These are phyloP conservation scores for Lithobates sylvaticus DNA, from an alignment of 2,797 vertebrate genomes.

Conservation along the genomic window DNA sequence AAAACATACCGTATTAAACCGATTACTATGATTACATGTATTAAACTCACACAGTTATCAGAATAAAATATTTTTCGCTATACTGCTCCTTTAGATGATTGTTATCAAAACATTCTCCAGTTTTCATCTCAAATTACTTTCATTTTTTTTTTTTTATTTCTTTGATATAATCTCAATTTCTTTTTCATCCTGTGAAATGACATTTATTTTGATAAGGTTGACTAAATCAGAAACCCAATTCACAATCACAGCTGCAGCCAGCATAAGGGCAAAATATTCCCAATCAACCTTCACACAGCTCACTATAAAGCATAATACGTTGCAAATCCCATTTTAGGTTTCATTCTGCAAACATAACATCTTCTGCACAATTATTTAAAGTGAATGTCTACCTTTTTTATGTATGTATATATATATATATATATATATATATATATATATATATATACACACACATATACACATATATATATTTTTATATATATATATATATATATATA, in stretches of 20 bases:
- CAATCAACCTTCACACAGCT: not conserved
- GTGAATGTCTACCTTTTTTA: not conserved
- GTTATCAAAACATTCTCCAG: not conserved
- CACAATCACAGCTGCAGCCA: slow-evolving; percentile 54
- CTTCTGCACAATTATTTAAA: not conserved
- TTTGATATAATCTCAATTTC: not conserved
- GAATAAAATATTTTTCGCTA: too few relatives aligned
- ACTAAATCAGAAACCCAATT: slow-evolving; percentile 39
- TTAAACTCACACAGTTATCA: too few relatives aligned
- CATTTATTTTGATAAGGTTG: slow-evolving; percentile 29
- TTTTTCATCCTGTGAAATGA: slow-evolving; percentile 41
- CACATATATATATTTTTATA: too few relatives aligned
- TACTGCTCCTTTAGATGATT: not conserved
- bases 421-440: too few relatives aligned
- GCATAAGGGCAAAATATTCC: slow-evolving; percentile 68
- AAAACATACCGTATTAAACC: too few relatives aligned
- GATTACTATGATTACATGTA: too few relatives aligned
- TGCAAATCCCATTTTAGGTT: not conserved
- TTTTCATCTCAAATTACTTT: not conserved
- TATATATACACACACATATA: too few relatives aligned
- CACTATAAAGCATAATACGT: not conserved
- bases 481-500: too few relatives aligned
- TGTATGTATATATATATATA: too few relatives aligned
- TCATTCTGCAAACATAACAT: not conserved
- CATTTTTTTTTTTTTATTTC: not conserved